These are phyloP conservation scores for Heterohyrax brucei DNA, from an alignment of 2,797 vertebrate genomes.

Conservation along the genomic window DNA sequence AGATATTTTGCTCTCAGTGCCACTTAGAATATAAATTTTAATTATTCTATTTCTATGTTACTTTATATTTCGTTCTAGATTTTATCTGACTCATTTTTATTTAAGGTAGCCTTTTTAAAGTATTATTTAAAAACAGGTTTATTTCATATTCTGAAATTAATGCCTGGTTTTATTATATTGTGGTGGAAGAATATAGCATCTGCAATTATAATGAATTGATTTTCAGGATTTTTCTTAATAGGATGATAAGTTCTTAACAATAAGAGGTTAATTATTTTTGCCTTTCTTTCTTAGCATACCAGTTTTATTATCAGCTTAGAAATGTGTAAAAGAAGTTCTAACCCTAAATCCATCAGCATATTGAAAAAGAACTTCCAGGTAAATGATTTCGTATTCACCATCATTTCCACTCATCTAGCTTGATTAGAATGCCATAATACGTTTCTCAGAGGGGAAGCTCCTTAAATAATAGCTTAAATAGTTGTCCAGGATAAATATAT, in stretches of 20 bases:
- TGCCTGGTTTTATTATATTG: constrained; percentile 50
- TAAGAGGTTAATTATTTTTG: constrained; percentile 72
- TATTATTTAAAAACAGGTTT: neutral
- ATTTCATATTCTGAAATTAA: constrained; percentile 63
- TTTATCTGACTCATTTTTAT: constrained; percentile 36
- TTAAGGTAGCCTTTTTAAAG: neutral
- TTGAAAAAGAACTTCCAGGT: constrained; percentile 46
- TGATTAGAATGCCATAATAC: neutral
- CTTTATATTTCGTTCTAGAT: constrained; percentile 51
- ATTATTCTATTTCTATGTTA: constrained; percentile 36
- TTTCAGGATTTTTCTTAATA: constrained; percentile 59
- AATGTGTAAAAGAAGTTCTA: constrained; percentile 26
- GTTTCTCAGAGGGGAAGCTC: constrained; percentile 27
- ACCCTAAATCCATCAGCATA: neutral
- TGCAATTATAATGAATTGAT: constrained; percentile 16
- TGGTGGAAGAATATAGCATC: neutral
- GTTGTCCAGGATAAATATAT: neutral
- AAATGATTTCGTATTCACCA: constrained; percentile 54
- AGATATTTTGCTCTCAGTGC: neutral
- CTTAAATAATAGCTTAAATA: neutral
- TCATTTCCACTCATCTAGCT: constrained; percentile 1
- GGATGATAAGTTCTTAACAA: constrained; percentile 48
- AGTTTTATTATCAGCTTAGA: constrained; percentile 59
- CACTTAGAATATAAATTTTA: constrained; percentile 29
- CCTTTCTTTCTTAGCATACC: constrained; percentile 24